These are phyloP conservation scores for Octodonta nipae DNA, from an alignment of 2,888 invertebrate species.

Conservation along the genomic window DNA sequence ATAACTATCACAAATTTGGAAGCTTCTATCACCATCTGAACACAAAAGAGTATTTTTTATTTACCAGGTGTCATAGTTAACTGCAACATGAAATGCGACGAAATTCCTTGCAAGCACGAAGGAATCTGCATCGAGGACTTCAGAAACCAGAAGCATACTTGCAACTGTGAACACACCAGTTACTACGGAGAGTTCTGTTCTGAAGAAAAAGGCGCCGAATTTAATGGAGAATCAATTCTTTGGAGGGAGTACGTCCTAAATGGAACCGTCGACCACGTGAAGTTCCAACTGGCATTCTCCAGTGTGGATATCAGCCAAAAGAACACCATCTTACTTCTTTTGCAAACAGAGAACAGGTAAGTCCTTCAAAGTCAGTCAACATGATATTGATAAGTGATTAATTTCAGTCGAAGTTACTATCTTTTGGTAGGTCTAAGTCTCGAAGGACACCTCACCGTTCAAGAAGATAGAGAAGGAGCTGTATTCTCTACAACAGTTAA, in stretches of 20 bases:
- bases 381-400: not conserved
- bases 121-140: slow-evolving; percentile 84
- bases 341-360: slow-evolving; percentile 74
- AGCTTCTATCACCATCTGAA: no score
- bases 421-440: slow-evolving; percentile 68
- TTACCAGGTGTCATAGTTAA: slow-evolving; percentile 64
- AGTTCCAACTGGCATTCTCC: slow-evolving; percentile 76
- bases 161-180: slow-evolving; percentile 79
- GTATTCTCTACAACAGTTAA: slow-evolving; percentile 60
- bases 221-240: slow-evolving; percentile 73
- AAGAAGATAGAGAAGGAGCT: slow-evolving; percentile 71
- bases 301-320: slow-evolving; percentile 65
- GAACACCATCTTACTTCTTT: slow-evolving; percentile 61
- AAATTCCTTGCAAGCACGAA: slow-evolving; percentile 74
- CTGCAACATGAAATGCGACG: slow-evolving; percentile 82
- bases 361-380: slow-evolving; percentile 14
- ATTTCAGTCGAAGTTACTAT: slow-evolving; percentile 64
- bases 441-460: slow-evolving; percentile 70
- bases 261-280: slow-evolving; percentile 61
- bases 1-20: no score
- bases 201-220: slow-evolving; percentile 77
- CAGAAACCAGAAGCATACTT: slow-evolving; percentile 68
- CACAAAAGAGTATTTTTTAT: no score
- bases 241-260: slow-evolving; percentile 63
- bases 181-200: slow-evolving; percentile 80